phyloP scores from a whole-genome alignment of 2,113 vertebrate genomes.

The Rhinoderma darwinii region DNA sequence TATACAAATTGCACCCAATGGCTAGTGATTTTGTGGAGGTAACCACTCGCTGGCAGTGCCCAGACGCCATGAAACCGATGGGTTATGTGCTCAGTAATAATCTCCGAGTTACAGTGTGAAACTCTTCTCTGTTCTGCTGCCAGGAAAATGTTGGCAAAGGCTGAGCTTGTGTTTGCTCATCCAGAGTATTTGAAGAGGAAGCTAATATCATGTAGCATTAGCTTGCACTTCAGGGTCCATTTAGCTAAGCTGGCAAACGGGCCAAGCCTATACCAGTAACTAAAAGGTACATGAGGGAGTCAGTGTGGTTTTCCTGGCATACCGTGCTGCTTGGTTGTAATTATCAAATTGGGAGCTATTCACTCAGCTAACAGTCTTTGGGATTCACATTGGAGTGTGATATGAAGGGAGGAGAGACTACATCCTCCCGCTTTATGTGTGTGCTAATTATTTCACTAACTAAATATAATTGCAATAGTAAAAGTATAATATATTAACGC shows the following conservation, averaged over 20 bases:
- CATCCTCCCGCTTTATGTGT: background rate
- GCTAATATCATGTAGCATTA: constrained; percentile 67
- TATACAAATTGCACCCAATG: constrained; percentile 34
- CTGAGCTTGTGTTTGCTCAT: constrained; percentile 64
- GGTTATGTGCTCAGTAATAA: constrained; percentile 54
- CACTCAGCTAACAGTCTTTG: constrained; percentile 34
- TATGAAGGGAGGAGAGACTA: constrained; percentile 32
- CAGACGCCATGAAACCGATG: constrained; percentile 44
- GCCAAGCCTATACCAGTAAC: constrained; percentile 60
- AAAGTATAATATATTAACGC: background rate
- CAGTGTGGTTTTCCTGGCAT: constrained; percentile 92
- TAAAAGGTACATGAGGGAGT: constrained; percentile 60
- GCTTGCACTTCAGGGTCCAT: constrained; percentile 65
- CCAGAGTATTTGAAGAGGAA: constrained; percentile 65
- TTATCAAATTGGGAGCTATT: constrained; percentile 59
- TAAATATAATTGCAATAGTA: background rate
- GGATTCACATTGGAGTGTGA: constrained; percentile 15
- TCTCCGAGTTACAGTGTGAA: constrained; percentile 42
- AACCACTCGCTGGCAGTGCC: constrained; percentile 16
- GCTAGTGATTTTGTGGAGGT: constrained; percentile 44
- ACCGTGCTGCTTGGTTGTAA: constrained; percentile 86
- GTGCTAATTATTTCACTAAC: background rate
- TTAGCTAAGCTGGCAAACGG: constrained; percentile 67
- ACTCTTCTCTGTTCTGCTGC: constrained; percentile 56
- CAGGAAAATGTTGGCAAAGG: constrained; percentile 51